These are phyloP conservation scores for Suncus etruscus DNA, from an alignment of 2,113 vertebrate genomes.

Conservation along the genomic window DNA sequence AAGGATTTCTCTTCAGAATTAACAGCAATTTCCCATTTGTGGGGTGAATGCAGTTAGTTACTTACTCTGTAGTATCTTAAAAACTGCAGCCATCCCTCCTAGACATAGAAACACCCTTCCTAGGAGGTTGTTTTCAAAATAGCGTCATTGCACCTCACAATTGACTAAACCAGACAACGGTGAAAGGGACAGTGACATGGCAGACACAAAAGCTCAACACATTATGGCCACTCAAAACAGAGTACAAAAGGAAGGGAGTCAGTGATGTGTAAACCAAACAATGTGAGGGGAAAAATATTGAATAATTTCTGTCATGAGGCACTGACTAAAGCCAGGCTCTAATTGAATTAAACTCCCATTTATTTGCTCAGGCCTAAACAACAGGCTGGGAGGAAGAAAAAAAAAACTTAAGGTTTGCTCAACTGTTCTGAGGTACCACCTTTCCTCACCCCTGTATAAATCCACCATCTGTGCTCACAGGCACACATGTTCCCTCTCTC, in stretches of 20 bases:
- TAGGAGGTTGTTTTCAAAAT: constrained; percentile 86
- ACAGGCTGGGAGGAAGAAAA: constrained; percentile 88
- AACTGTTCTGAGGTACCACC: constrained; percentile 95
- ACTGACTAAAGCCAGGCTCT: constrained; percentile 94
- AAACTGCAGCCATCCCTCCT: constrained; percentile 76
- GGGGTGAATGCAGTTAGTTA: constrained; percentile 57
- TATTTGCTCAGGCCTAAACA: constrained; percentile 96
- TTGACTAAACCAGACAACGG: constrained; percentile 93
- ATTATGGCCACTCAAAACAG: constrained; percentile 92
- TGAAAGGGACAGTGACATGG: constrained; percentile 94
- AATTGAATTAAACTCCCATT: constrained; percentile 99
- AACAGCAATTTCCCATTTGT: constrained; percentile 20
- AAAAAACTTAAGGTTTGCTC: constrained; percentile 91
- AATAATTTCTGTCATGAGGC: constrained; percentile 95
- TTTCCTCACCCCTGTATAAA: constrained; percentile 95
- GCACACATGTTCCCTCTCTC: constrained; percentile 96
- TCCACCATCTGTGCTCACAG: constrained; percentile 97
- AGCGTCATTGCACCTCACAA: constrained; percentile 89
- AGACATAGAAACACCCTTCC: constrained; percentile 77
- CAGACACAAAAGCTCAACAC: constrained; percentile 96
- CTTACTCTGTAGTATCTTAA: constrained; percentile 66
- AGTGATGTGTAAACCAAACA: constrained; percentile 98
- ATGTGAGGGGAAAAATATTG: constrained; percentile 93
- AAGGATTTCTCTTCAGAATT: constrained; percentile 51
- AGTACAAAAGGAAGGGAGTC: constrained; percentile 96